Evolutionary conservation across 2,888 invertebrate species (phyloP), one percentile per base, ranked within the genome.

Genomic region (Himalopsyche kuldschensis): DNA sequence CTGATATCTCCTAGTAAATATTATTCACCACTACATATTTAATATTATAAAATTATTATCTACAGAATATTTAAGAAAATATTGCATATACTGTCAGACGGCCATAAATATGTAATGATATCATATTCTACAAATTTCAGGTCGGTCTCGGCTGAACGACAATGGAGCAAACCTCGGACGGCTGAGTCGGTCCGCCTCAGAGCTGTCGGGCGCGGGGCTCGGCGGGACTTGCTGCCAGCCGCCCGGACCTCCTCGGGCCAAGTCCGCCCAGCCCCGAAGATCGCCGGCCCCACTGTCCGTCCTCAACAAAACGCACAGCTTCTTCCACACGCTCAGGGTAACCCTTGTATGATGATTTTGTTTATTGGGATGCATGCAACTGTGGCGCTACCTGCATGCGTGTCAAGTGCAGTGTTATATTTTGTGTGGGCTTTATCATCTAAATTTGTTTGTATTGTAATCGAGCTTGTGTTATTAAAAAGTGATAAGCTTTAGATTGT

Each of bases 101-200:
- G 15, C 41, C 0, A 15, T 41, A 41, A 41, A 31, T 77, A 10
- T 32, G 77, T 35, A 27, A 30, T 82, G 35, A n/a, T 24, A 31
- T 8, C 10, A 32, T 35, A 8, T 6, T 4, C 2, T 1, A 41
- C 11, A 41, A 41, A 15, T 75, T 77, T 10, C 80, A 86, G 86
- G 85, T 85, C 85, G 86, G 80, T 81, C 84, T 55, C 82, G 83
- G 32, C 83, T 79, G 46, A 82, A 81, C 83, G 86, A 85, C 75
- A 82, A 78, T 35, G 84, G 82, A 89, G 86, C 90, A 30, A 88
- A 91, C 17, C 90, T 91, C 87, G 94, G 95, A 79, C 95, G 96
- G 87, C 91, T 97, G 85, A 96, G 96, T 87, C 95, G 96, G 90
- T 96, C 96, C 30, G 96, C 96, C 15, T 95, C 96, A 82, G 96